These are phyloP conservation scores for Caenorhabditis zanzibari DNA, from an alignment of 2,888 invertebrate genomes.

Conservation along the genomic window DNA sequence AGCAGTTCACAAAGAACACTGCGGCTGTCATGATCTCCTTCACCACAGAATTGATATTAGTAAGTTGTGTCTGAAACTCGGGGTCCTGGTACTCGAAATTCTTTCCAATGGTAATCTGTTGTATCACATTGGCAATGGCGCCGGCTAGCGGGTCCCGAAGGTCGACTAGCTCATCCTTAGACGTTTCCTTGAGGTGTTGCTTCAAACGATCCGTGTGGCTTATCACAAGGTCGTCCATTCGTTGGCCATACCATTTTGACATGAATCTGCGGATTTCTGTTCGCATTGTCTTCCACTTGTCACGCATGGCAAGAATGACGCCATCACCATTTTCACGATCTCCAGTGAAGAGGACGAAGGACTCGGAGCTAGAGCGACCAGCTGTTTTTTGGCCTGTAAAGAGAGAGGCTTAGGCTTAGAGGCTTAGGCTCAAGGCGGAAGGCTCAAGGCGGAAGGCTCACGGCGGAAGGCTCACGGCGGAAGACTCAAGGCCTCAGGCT, in stretches of 20 bases:
- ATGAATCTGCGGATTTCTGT: conserved; percentile 51
- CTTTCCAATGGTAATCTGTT: conserved; percentile 81
- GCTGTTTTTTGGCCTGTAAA: conserved; percentile 60
- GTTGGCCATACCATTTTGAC: conserved; percentile 45
- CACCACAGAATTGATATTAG: conserved; percentile 65
- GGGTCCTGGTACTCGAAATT: conserved; percentile 75
- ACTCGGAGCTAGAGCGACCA: conserved; percentile 74
- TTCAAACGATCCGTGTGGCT: conserved; percentile 63
- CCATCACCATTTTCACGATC: conserved; percentile 78
- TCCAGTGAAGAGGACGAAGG: conserved; percentile 77
- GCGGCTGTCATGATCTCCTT: conserved; percentile 72
- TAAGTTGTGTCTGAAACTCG: conserved; percentile 72
- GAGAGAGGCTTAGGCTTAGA: no score
- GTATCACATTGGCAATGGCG: conserved; percentile 82
- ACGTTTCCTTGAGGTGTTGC: conserved; percentile 41
- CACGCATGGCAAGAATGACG: conserved; percentile 78
- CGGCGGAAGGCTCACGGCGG: no score
- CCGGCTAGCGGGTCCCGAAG: conserved; percentile 73
- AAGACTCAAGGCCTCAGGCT: no score
- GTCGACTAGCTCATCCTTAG: conserved; percentile 60
- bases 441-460: no score
- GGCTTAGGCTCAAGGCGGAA: no score
- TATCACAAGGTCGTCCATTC: conserved; percentile 64
- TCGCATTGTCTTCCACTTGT: conserved; percentile 72
- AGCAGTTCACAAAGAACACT: conserved; percentile 78